Evolutionary conservation across 2,888 invertebrate genomes (phyloP), one percentile per base, ranked within the genome.

Genomic region (Sisyra nigra): DNA sequence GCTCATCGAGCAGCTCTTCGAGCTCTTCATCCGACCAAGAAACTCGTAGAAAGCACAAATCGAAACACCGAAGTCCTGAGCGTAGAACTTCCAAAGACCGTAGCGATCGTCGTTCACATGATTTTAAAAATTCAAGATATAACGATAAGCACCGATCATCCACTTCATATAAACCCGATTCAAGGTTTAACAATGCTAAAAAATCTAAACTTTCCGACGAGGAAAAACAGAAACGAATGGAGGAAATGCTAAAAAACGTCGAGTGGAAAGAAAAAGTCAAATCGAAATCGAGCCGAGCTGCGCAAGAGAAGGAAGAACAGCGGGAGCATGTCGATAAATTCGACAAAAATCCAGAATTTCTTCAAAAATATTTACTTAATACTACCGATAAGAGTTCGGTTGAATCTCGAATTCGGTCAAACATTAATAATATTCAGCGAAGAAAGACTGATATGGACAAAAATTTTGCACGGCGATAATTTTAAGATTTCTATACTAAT

Each of bases 361-460:
- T 69, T 34, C 63, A 64, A 46, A 77, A 76, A 51, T 74, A 85
- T 58, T 65, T 82, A 48, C 65, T 76, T 1, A 66, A 67, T 46
- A 74, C 74, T 42, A 75, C 78, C 0, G 69, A 74, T 49, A 71
- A 70, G 15, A 75, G 76, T 44, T 80, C 80, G 8, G 78, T 94
- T 0, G 89, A 87, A 55, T 76, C 79, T 48, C 72, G 93, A 50
- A 80, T 94, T 40, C 86, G 81, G 55, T 75, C 92, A 10, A 94
- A 91, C 57, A 74, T 85, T 35, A 86, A 92, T 60, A 86, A 87
- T 54, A 86, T 93, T 49, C 93, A 94, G 59, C 71, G 91, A 45
- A 80, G 81, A 3, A 71, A 72, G 14, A 65, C 70, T 17, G 78
- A 85, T 40, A 87, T 93, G 85, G 79, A 87, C 52, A 72, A 75